A percentile compares a stretch with the other conserved stretches of the same genome.
These are phyloP conservation scores for Eubasilissa splendida DNA, from an alignment of 2,888 invertebrate species.

Conservation along the genomic window DNA sequence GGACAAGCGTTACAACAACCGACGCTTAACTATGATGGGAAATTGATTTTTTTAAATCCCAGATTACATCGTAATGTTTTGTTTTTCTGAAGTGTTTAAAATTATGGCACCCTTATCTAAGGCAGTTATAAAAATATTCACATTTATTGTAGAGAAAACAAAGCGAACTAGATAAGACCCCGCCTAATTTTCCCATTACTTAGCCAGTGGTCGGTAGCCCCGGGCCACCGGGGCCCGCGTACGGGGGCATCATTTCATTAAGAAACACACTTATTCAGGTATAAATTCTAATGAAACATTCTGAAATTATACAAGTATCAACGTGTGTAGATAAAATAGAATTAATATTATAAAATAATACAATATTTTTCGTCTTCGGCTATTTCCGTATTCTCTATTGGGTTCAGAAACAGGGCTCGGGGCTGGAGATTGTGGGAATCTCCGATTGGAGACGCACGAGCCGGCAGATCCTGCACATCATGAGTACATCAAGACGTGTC, in stretches of 20 bases:
- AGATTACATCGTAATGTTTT: slow-evolving; percentile 28
- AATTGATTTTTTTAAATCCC: slow-evolving; percentile 25
- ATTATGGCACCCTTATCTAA: slow-evolving; percentile 18
- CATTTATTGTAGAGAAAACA: slow-evolving; percentile 27
- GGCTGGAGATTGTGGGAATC: slow-evolving; percentile 32
- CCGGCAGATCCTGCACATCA: not conserved
- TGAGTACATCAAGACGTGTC: not conserved
- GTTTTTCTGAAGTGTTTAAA: slow-evolving; percentile 18
- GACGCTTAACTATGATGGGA: not conserved
- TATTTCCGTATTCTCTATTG: not conserved
- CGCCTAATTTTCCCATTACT: slow-evolving; percentile 30
- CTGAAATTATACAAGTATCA: not conserved
- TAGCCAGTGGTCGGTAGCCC: slow-evolving; percentile 11
- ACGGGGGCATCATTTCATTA: slow-evolving; percentile 24
- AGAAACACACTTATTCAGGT: slow-evolving; percentile 22
- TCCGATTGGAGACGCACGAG: slow-evolving; percentile 45
- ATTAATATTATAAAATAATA: not conserved
- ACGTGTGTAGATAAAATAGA: no score
- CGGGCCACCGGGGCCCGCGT: not conserved
- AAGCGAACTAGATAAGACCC: slow-evolving; percentile 32
- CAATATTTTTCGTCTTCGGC: slow-evolving; percentile 8
- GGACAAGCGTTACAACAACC: slow-evolving; percentile 12
- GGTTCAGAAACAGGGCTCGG: not conserved
- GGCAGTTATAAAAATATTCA: slow-evolving; percentile 23
- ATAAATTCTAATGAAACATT: slow-evolving; percentile 36